phyloP scores from a whole-genome alignment of 2,113 vertebrate species.

The Pipra filicauda region DNA sequence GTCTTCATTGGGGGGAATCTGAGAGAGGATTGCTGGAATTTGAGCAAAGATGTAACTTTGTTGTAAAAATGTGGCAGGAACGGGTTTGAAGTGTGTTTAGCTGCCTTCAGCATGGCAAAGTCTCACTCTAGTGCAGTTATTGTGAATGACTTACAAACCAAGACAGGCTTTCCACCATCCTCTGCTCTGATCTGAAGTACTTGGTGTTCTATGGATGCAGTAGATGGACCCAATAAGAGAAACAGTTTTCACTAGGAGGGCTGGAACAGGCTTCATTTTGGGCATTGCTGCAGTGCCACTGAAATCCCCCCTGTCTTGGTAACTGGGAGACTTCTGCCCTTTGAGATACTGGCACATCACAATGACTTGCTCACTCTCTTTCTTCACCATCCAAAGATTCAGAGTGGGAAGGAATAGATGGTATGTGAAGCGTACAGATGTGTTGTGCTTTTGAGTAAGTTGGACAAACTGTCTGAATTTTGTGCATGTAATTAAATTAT shows the following conservation, averaged over 20 bases:
- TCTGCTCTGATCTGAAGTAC: not conserved
- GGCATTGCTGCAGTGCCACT: not conserved
- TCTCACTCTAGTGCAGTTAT: not conserved
- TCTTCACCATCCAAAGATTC: conserved; percentile 55
- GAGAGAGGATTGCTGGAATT: not conserved
- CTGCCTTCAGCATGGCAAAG: not conserved
- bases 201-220: not conserved
- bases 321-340: not conserved
- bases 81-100: not conserved
- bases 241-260: not conserved
- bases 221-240: not conserved
- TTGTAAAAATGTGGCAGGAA: not conserved
- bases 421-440: conserved; percentile 41
- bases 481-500: conserved; percentile 33
- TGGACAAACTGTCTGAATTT: not conserved
- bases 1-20: not conserved
- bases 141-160: not conserved
- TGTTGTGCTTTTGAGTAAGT: conserved; percentile 22
- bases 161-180: not conserved
- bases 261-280: not conserved
- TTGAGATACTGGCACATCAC: not conserved
- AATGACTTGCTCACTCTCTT: conserved; percentile 45
- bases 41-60: not conserved
- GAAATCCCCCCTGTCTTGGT: not conserved
- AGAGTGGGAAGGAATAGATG: conserved; percentile 68